Evolutionary conservation across 2,797 vertebrate species (phyloP).

Genomic region (Percopsis omiscomaycus): DNA sequence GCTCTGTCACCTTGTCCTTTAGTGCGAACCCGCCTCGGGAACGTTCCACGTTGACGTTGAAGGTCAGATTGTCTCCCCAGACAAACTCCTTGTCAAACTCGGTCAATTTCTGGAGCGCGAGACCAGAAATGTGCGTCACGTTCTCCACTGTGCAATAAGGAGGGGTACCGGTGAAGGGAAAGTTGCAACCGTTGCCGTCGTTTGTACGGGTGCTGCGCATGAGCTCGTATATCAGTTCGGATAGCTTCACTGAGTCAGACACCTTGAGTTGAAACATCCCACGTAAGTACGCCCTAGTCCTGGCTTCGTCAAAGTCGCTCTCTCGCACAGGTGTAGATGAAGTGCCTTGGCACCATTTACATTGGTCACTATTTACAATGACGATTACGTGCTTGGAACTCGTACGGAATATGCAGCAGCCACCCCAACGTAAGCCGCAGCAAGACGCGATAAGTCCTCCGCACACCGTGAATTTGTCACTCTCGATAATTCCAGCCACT

Average conservation of each 20-base stretch:
- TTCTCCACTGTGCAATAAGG: conserved; percentile 23
- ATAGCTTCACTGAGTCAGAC: neutral
- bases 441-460: neutral
- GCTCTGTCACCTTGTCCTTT: neutral
- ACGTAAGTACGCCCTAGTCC: neutral
- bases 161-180: neutral
- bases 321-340: neutral
- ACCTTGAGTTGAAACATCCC: neutral
- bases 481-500: conserved; percentile 10
- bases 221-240: conserved; percentile 15
- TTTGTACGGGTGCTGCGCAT: neutral
- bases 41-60: neutral
- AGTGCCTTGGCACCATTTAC: conserved; percentile 24
- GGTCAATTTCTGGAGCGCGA: rapidly evolving
- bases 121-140: neutral
- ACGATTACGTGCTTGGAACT: neutral
- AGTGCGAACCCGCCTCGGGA: neutral
- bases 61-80: conserved; percentile 28
- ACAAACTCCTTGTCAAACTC: conserved; percentile 21
- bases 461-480: neutral
- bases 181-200: rapidly evolving
- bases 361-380: conserved; percentile 3
- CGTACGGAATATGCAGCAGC: conserved; percentile 6
- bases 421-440: neutral
- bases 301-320: neutral